Evolutionary conservation across 2,797 vertebrate genomes (phyloP).

Genomic region (Loriculus beryllinus): DNA sequence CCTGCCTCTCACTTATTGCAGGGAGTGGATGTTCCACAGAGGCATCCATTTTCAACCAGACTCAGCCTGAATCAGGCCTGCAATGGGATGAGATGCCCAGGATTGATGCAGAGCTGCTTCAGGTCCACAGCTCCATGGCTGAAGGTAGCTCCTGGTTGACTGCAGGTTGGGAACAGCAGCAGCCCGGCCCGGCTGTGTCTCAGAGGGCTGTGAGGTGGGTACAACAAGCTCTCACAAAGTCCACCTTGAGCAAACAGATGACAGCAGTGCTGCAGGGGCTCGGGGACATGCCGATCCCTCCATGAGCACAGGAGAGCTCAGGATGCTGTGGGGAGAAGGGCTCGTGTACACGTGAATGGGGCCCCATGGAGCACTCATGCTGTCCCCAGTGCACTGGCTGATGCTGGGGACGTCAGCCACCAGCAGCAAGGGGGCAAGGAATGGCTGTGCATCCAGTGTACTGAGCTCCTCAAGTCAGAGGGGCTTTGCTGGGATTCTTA

Average conservation of each 20-base stretch:
- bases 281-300: accelerated
- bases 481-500: not conserved
- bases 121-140: accelerated
- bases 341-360: accelerated
- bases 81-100: not conserved
- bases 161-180: not conserved
- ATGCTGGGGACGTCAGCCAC: not conserved
- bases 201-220: not conserved
- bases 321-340: not conserved
- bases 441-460: accelerated
- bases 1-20: not conserved
- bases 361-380: not conserved
- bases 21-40: not conserved
- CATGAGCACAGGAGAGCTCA: accelerated
- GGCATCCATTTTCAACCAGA: not conserved
- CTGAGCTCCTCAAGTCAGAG: not conserved
- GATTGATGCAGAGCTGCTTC: not conserved
- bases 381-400: accelerated
- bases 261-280: not conserved
- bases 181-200: not conserved
- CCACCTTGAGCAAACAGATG: not conserved
- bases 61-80: not conserved
- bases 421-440: not conserved
- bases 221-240: not conserved
- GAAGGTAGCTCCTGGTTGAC: not conserved